Conservation (phyloP, 64 coral and sea anemone genomes). For the Hydrozoanthus tunicans region DNA sequence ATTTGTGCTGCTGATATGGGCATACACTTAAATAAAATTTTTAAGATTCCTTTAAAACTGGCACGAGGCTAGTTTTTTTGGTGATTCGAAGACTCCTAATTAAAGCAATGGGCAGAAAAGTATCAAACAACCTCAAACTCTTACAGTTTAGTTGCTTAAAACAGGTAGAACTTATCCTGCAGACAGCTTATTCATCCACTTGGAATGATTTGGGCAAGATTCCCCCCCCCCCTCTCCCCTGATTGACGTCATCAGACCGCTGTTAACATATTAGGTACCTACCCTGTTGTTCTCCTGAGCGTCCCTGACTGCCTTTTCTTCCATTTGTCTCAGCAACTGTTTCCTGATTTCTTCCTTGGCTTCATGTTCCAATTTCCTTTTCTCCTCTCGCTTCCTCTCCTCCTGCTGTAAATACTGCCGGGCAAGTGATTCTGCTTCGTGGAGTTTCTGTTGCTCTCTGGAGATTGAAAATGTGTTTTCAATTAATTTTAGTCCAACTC, state of each 20-base stretch:
- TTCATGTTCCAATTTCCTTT: slow-evolving; percentile 58
- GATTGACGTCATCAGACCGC: background rate
- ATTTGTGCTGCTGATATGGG: too few relatives aligned
- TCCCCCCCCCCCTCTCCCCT: too few relatives aligned
- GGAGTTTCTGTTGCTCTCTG: slow-evolving; percentile 66
- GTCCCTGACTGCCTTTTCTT: slow-evolving; percentile 61
- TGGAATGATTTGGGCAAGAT: too few relatives aligned
- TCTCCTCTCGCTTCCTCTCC: slow-evolving; percentile 48
- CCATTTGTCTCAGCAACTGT: slow-evolving; percentile 79
- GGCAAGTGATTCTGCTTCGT: slow-evolving; percentile 60
- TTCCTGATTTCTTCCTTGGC: slow-evolving; percentile 83
- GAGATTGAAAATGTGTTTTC: background rate
- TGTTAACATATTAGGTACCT: background rate
- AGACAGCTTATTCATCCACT: too few relatives aligned
- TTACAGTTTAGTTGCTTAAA: too few relatives aligned
- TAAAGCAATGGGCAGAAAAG: too few relatives aligned
- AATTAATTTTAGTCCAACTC: background rate
- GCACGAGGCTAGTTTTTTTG: too few relatives aligned
- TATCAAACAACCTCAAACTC: too few relatives aligned
- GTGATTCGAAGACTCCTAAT: too few relatives aligned
- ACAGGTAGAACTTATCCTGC: too few relatives aligned
- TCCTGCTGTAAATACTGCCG: slow-evolving; percentile 68
- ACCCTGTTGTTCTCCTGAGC: slow-evolving; percentile 66
- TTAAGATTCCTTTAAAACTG: too few relatives aligned
- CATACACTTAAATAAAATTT: too few relatives aligned